These are phyloP conservation scores for Trinectes maculatus DNA, from an alignment of 2,113 vertebrate genomes.

Conservation along the genomic window DNA sequence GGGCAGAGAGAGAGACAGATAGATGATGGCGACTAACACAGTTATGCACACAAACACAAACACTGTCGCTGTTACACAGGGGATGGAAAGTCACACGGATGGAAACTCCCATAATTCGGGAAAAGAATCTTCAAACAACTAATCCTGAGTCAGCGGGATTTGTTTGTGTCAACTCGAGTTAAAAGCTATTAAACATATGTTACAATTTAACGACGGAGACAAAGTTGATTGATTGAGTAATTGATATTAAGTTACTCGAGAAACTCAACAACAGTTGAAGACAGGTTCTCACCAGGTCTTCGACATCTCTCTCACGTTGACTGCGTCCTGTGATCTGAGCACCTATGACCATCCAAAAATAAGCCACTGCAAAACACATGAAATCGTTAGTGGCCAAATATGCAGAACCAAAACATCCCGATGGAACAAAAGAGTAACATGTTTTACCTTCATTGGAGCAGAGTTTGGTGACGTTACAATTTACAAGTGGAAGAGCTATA, in stretches of 20 bases:
- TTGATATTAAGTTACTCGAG: too few species aligned
- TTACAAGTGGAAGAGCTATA: slow-evolving; percentile 29
- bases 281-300: slow-evolving; percentile 59
- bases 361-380: slow-evolving; percentile 52
- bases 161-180: slow-evolving; percentile 15
- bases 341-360: slow-evolving; percentile 69
- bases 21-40: not conserved
- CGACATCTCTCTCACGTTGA: slow-evolving; percentile 24
- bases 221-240: too few species aligned
- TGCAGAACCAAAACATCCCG: not conserved
- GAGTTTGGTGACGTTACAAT: slow-evolving; percentile 63
- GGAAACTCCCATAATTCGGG: too few species aligned
- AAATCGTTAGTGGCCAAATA: not conserved
- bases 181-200: slow-evolving; percentile 3
- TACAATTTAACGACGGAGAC: too few species aligned
- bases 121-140: too few species aligned
- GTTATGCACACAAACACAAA: not conserved
- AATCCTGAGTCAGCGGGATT: not conserved
- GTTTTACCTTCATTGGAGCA: slow-evolving; percentile 67
- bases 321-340: not conserved
- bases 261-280: too few species aligned
- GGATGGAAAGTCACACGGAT: too few species aligned
- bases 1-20: slow-evolving; percentile 11
- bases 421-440: not conserved
- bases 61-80: not conserved